Evolutionary conservation across 1,140 invertebrate genomes (phyloP).

Genomic region (Zaprionus gabonicus): DNA sequence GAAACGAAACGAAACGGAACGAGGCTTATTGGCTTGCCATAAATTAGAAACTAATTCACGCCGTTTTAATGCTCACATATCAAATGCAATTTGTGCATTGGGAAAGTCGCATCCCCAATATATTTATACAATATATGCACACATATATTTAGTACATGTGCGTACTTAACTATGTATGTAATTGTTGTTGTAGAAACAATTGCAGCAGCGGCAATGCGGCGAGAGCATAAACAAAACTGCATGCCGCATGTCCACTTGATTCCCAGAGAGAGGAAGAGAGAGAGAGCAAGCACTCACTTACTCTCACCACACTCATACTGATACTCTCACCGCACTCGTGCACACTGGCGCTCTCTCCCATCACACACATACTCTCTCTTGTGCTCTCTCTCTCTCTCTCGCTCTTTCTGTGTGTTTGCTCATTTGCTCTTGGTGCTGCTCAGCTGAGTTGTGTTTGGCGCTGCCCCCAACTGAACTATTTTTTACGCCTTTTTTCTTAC

Average conservation of each 20-base stretch:
- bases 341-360: background rate
- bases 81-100: conserved; percentile 54
- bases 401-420: conserved; percentile 20
- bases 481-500: conserved; percentile 55
- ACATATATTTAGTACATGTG: background rate
- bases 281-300: conserved; percentile 23
- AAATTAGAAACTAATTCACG: conserved; percentile 79
- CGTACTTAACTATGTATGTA: conserved; percentile 10
- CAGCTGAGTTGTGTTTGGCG: conserved; percentile 61
- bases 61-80: conserved; percentile 59
- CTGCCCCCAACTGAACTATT: conserved; percentile 74
- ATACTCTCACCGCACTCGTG: conserved; percentile 3
- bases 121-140: too few species aligned
- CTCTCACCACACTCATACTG: conserved; percentile 20
- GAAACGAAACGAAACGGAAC: conserved; percentile 26
- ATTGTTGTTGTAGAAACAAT: conserved; percentile 1
- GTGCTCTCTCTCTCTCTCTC: background rate
- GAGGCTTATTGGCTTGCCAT: conserved; percentile 38
- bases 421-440: conserved; percentile 49
- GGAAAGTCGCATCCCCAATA: background rate
- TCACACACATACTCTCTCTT: conserved; percentile 2
- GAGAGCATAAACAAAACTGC: conserved; percentile 48
- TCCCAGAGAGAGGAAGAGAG: background rate
- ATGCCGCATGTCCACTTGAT: conserved; percentile 30
- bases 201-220: conserved; percentile 13